Evolutionary conservation across 1,140 invertebrate species (phyloP).

Genomic region (Globodera ellingtonae): DNA sequence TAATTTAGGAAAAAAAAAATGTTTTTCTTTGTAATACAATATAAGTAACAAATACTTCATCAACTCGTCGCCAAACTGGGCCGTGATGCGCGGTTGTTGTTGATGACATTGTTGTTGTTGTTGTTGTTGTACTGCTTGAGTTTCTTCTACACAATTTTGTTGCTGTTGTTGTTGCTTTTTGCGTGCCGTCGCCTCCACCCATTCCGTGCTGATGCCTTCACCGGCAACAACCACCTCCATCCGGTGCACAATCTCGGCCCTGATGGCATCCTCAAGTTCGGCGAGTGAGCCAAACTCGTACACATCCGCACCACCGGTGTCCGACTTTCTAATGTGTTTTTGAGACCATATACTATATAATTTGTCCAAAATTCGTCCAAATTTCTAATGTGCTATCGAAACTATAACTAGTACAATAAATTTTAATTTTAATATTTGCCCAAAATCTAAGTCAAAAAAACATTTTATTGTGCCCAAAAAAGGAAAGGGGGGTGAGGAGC

Average conservation of each 20-base stretch:
- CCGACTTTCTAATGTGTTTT: too few relatives aligned
- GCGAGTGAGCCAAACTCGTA: neutral
- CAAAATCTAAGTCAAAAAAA: too few relatives aligned
- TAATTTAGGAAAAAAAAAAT: too few relatives aligned
- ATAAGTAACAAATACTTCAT: neutral
- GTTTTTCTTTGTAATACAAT: too few relatives aligned
- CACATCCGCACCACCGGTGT: neutral
- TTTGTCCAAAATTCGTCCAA: too few relatives aligned
- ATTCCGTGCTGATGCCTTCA: neutral
- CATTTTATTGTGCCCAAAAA: too few relatives aligned
- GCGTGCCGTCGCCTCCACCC: neutral
- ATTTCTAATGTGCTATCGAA: too few relatives aligned
- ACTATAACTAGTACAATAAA: too few relatives aligned
- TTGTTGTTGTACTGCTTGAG: neutral
- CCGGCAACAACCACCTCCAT: neutral
- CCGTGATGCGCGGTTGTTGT: slow-evolving; percentile 2
- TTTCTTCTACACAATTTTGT: neutral
- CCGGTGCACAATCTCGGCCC: neutral
- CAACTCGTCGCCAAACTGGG: slow-evolving; percentile 19
- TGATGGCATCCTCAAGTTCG: neutral
- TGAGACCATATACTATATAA: too few relatives aligned
- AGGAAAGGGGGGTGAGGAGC: too few relatives aligned
- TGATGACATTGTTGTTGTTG: neutral
- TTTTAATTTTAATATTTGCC: too few relatives aligned
- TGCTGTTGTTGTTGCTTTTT: neutral